Evolutionary conservation across 2,888 invertebrate genomes (phyloP).

Genomic region (Plebejus melissa): DNA sequence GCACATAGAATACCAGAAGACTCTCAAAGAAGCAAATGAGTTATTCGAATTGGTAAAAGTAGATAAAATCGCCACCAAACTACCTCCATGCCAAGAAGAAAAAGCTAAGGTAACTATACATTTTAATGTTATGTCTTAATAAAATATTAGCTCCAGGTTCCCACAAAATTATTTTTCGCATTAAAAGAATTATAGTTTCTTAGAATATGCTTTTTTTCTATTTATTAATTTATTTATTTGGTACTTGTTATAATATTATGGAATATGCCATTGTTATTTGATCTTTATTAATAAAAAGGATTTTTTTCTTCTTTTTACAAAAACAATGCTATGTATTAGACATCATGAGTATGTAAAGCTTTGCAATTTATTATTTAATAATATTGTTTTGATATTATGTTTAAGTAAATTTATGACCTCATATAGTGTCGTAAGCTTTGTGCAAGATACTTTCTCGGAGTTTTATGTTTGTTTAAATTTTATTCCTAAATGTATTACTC

Average conservation of each 20-base stretch:
- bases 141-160: background rate
- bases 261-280: too few species aligned
- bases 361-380: background rate
- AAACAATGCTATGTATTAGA: too few species aligned
- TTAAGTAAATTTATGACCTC: too few species aligned
- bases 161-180: background rate
- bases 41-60: conserved; percentile 56
- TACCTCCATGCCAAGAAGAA: conserved; percentile 69
- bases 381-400: background rate
- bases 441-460: too few species aligned
- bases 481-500: conserved; percentile 17
- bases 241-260: too few species aligned
- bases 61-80: conserved; percentile 58
- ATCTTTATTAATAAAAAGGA: too few species aligned
- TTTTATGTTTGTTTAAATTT: background rate
- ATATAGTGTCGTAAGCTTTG: too few species aligned
- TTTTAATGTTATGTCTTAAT: too few species aligned
- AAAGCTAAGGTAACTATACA: conserved; percentile 59
- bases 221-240: too few species aligned
- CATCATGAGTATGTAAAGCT: background rate
- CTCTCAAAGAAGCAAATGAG: conserved; percentile 66
- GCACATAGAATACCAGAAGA: conserved; percentile 67
- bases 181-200: too few species aligned
- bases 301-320: too few species aligned
- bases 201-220: too few species aligned